Percentiles rank a stretch among this genome's conserved stretches.
Evolutionary conservation across 1,140 invertebrate species (phyloP).

Genomic region (Anastatus disparis): DNA sequence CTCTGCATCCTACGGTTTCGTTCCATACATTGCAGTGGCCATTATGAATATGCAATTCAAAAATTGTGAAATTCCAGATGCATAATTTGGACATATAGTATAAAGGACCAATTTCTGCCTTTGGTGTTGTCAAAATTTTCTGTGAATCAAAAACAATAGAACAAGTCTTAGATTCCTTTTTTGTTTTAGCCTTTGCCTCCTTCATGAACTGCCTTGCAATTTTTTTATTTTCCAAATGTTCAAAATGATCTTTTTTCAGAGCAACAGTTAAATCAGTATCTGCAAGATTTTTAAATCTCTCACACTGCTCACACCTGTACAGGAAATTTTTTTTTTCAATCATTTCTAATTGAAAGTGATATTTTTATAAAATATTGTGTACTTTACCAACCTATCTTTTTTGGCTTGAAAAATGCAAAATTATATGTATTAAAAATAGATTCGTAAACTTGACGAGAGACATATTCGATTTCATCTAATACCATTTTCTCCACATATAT

Average conservation of each 20-base stretch:
- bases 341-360: background rate
- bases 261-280: background rate
- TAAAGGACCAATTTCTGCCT: slow-evolving; percentile 18
- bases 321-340: background rate
- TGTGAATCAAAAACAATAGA: slow-evolving; percentile 22
- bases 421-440: slow-evolving; percentile 11
- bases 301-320: slow-evolving; percentile 19
- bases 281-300: background rate
- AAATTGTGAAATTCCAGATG: slow-evolving; percentile 34
- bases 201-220: background rate
- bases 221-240: slow-evolving; percentile 3
- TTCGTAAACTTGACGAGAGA: background rate
- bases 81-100: no score
- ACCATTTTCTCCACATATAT: slow-evolving; percentile 30
- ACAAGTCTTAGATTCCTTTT: background rate
- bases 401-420: slow-evolving; percentile 9
- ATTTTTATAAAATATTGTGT: background rate
- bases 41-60: no score
- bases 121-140: slow-evolving; percentile 17
- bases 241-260: background rate
- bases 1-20: no score
- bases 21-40: no score
- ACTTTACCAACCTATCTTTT: background rate
- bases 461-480: background rate
- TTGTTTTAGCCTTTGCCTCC: background rate